phyloP scores from a whole-genome alignment of 2,797 vertebrate genomes.

The Acipenser ruthenus region DNA sequence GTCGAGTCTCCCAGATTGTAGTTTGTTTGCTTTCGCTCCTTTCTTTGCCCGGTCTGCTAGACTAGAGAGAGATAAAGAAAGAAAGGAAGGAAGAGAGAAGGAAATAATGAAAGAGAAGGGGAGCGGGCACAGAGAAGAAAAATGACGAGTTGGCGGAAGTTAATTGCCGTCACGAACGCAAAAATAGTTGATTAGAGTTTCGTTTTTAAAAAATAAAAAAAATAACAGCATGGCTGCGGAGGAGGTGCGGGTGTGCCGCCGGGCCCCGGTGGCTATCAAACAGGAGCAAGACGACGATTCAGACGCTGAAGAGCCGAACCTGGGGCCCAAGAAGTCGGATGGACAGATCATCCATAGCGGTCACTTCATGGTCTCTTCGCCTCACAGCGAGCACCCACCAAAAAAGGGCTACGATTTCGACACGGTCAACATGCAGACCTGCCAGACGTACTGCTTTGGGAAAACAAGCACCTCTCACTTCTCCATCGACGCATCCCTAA shows the following conservation, averaged over 20 bases:
- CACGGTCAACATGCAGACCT: constrained; percentile 90
- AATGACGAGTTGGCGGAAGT: constrained; percentile 1
- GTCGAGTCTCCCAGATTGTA: constrained; percentile 16
- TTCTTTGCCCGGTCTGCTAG: not conserved
- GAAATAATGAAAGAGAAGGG: constrained; percentile 6
- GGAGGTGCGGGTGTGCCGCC: constrained; percentile 46
- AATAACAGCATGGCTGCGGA: constrained; percentile 39
- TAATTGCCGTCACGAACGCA: not conserved
- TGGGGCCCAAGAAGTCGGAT: constrained; percentile 50
- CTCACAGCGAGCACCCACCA: constrained; percentile 86
- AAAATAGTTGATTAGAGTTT: constrained; percentile 19
- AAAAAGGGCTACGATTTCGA: constrained; percentile 97
- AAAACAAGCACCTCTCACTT: constrained; percentile 74
- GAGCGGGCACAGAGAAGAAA: not conserved
- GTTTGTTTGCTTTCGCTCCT: constrained; percentile 18
- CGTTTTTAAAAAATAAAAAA: constrained; percentile 12
- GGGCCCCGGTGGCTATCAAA: constrained; percentile 36
- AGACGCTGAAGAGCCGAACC: constrained; percentile 50
- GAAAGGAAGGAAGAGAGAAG: too few relatives aligned
- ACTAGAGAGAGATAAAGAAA: too few relatives aligned
- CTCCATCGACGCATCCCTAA: constrained; percentile 91
- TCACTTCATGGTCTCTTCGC: constrained; percentile 96
- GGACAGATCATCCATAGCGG: constrained; percentile 91
- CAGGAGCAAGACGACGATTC: constrained; percentile 79
- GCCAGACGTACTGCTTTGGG: constrained; percentile 85